Conservation (phyloP, 1,140 invertebrate genomes). For the Pseudobourletiella spinata region DNA sequence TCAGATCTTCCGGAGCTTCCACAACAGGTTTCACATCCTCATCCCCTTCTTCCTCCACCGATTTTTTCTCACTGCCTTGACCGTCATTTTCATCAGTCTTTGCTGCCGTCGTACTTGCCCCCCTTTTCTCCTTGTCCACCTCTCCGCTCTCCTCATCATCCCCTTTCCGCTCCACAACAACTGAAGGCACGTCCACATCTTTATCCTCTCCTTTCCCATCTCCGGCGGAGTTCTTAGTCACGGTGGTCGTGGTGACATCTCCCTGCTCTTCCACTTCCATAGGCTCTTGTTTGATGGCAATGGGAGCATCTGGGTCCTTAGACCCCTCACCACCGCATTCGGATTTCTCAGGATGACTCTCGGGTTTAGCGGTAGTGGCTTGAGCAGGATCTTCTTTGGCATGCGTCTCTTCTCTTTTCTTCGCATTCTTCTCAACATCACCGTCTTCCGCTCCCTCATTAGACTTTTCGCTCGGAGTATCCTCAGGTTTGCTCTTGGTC, state of each 20-base stretch:
- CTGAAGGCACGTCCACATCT: conserved; percentile 29
- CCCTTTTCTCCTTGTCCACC: background rate
- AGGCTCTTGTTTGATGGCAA: conserved; percentile 30
- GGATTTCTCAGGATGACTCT: background rate
- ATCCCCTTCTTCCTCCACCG: background rate
- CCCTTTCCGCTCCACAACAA: conserved; percentile 34
- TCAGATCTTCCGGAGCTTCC: background rate
- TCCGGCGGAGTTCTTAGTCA: conserved; percentile 34
- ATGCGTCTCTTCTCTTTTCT: background rate
- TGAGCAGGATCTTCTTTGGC: background rate
- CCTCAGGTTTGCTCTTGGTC: conserved; percentile 20
- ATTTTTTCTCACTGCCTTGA: conserved; percentile 8
- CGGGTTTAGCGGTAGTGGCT: too few relatives aligned
- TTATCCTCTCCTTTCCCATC: conserved; percentile 28
- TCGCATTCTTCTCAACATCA: background rate
- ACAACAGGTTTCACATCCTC: background rate
- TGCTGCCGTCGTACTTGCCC: background rate
- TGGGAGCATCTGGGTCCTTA: conserved; percentile 14
- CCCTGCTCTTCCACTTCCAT: conserved; percentile 28
- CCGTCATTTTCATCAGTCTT: conserved; percentile 1
- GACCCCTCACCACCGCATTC: conserved; percentile 1
- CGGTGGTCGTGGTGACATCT: conserved; percentile 24
- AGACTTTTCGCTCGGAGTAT: background rate
- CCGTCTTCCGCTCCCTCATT: too few relatives aligned
- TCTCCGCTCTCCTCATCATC: background rate